phyloP scores from a whole-genome alignment of 1,140 invertebrate genomes.

The Zaprionus nigranus region DNA sequence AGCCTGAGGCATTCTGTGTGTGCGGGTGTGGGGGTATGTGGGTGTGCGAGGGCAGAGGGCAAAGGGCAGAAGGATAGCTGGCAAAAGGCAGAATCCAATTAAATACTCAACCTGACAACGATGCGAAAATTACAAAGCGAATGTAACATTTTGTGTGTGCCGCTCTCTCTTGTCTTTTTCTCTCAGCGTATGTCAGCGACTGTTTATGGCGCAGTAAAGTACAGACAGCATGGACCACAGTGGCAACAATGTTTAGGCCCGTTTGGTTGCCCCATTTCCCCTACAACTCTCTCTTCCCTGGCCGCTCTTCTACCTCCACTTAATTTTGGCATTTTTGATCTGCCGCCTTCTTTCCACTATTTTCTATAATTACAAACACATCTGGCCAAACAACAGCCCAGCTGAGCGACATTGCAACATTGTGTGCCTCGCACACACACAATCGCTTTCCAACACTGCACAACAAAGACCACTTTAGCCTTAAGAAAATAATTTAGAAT shows the following conservation, averaged over 20 bases:
- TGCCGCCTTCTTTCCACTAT: constrained; percentile 9
- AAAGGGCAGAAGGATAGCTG: not conserved
- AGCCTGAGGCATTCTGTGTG: not conserved
- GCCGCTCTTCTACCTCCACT: constrained; percentile 10
- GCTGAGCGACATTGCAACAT: not conserved
- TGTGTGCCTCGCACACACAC: not conserved
- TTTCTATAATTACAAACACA: constrained; percentile 37
- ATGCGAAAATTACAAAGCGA: constrained; percentile 42
- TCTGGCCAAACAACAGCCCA: not conserved
- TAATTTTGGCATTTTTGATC: constrained; percentile 34
- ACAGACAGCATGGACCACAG: constrained; percentile 11
- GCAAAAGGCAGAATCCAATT: constrained; percentile 49
- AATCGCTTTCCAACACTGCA: constrained; percentile 13
- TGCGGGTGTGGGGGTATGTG: not conserved
- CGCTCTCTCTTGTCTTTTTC: constrained; percentile 23
- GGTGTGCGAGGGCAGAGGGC: not conserved
- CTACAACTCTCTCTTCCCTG: too few species aligned
- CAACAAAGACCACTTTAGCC: constrained; percentile 26
- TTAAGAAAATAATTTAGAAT: constrained; percentile 3
- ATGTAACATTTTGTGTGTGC: constrained; percentile 37
- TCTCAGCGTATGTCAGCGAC: constrained; percentile 1
- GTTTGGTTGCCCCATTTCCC: not conserved
- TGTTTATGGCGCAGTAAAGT: constrained; percentile 20
- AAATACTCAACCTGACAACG: constrained; percentile 38
- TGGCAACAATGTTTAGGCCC: constrained; percentile 17